Percentiles rank a stretch among this genome's conserved stretches.
Evolutionary conservation across 2,888 invertebrate species (phyloP).

Genomic region (Heliothis peltigera): DNA sequence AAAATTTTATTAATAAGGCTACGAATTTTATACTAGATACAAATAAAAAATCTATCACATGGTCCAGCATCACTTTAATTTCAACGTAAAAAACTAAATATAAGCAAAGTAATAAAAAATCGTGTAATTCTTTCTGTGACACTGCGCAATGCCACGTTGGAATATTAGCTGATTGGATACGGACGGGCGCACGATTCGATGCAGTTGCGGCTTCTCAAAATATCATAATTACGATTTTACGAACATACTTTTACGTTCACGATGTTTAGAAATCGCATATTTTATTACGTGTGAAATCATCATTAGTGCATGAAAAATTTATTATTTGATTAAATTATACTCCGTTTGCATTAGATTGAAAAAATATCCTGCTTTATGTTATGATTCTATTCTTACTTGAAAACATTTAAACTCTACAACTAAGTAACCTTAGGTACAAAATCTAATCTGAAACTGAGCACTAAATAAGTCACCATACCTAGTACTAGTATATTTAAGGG

Average conservation of each 20-base stretch:
- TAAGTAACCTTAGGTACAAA: too few relatives aligned
- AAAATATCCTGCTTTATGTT: background rate
- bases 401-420: too few relatives aligned
- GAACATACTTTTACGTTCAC: constrained; percentile 46
- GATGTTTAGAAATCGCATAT: constrained; percentile 46
- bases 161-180: constrained; percentile 61
- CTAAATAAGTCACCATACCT: too few relatives aligned
- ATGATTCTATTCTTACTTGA: too few relatives aligned
- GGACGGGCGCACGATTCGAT: constrained; percentile 55
- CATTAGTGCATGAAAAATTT: constrained; percentile 8
- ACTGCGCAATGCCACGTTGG: constrained; percentile 36
- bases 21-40: too few relatives aligned
- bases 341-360: background rate
- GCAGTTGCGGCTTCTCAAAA: constrained; percentile 51
- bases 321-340: constrained; percentile 17
- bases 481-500: too few relatives aligned
- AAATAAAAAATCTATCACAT: background rate
- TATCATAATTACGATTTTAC: constrained; percentile 55
- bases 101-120: constrained; percentile 19
- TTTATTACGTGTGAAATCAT: constrained; percentile 31
- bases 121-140: constrained; percentile 23
- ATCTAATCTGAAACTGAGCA: too few relatives aligned
- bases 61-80: constrained; percentile 5
- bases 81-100: constrained; percentile 1
- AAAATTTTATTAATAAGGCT: too few relatives aligned